Base-by-base conservation (phyloP, 2,888 invertebrate species). In the Axea sp. region DNA sequence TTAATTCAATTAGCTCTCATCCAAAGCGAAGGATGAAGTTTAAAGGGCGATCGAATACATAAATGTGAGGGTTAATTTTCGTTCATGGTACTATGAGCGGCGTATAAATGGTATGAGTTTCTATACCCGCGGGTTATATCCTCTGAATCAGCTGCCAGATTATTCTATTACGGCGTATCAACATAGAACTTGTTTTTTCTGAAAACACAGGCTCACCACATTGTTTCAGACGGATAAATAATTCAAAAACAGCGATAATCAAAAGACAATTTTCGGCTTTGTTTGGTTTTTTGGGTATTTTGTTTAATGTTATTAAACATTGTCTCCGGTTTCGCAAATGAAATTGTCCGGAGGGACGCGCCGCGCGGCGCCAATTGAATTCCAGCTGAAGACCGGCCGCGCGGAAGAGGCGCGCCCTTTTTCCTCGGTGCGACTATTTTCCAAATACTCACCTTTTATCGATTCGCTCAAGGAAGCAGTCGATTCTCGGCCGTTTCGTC, bases 101-200 rank as follows among this genome's bases (percentile, higher is more conserved):
- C 77, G 77, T 78, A 81, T 81, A 83, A 84, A 83, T 84, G 84
- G 83, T 82, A 83, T 82, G 82, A 83, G 84, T 84, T 85, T 82
- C 83, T 82, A 85, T 82, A 84, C 83, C 87, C 85, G 80, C 82
- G 78, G 86, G 87, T 84, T 82, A 86, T 86, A 87, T 87, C 86
- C 86, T 84, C 82, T 85, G 86, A 87, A 87, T 87, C 87, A 86
- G 89, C 88, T 88, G 89, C 89, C 90, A 91, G 91, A 91, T 91
- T 91, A 91, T 91, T 91, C 91, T 91, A 91, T 91, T 91, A 91
- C 91, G 89, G 89, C 89, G 90, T 90, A 91, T 91, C 91, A 91
- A 91, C 91, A 91, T 90, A 88, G 89, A 89, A 88, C 88, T 90
- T 91, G 91, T 91, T 91, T 91, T 90, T 89, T 91, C 89, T 91